phyloP scores from a whole-genome alignment of 2,797 vertebrate genomes.

The Danio choprae region DNA sequence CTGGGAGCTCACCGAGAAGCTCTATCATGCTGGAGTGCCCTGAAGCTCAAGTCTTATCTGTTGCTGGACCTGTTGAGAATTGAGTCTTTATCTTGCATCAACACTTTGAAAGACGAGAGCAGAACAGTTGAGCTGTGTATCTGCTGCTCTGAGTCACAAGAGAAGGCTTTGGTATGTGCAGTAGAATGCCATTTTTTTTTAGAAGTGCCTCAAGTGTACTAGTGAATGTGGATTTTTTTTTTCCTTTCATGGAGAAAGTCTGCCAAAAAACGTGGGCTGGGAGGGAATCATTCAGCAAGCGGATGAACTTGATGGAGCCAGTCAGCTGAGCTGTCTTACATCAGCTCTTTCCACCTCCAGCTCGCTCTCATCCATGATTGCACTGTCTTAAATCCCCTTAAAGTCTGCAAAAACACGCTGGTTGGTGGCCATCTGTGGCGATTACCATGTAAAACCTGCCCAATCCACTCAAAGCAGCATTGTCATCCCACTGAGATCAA shows the following conservation, averaged over 20 bases:
- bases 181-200: constrained; percentile 14
- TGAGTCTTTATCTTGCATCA: constrained; percentile 59
- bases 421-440: constrained; percentile 41
- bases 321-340: constrained; percentile 33
- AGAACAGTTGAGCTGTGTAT: constrained; percentile 45
- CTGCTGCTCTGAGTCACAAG: constrained; percentile 29
- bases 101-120: constrained; percentile 46
- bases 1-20: constrained; percentile 51
- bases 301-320: constrained; percentile 37
- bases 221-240: constrained; percentile 7
- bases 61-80: constrained; percentile 56
- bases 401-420: constrained; percentile 36
- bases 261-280: constrained; percentile 22
- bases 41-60: constrained; percentile 60
- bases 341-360: constrained; percentile 25
- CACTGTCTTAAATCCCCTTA: constrained; percentile 39
- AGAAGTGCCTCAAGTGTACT: not conserved
- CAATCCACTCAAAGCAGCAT: constrained; percentile 40
- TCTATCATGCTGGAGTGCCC: constrained; percentile 55
- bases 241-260: not conserved
- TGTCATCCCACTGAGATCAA: constrained; percentile 23
- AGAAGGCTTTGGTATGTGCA: constrained; percentile 34
- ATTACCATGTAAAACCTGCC: constrained; percentile 35
- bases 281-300: constrained; percentile 13
- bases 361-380: constrained; percentile 32